Conservation (phyloP, 2,888 invertebrate species). For the Bellardia pandia region DNA sequence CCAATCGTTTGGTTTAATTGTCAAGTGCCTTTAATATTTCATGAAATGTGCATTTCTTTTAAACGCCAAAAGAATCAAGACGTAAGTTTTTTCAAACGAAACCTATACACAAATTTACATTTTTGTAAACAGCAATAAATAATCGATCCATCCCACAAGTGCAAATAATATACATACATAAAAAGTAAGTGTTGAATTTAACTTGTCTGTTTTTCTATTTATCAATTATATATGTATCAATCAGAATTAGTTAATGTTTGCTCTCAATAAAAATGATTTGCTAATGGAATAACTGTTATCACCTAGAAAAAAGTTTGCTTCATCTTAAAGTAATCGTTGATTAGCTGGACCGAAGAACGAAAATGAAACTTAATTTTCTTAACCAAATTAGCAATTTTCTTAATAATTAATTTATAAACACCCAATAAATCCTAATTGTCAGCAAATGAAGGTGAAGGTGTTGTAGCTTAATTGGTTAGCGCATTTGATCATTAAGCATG, state of each 20-base stretch:
- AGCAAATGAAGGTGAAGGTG: too few species aligned
- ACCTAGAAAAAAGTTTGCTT: too few species aligned
- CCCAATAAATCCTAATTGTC: too few species aligned
- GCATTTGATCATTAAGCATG: too few species aligned
- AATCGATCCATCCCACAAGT: slow-evolving; percentile 19
- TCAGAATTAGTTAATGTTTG: slow-evolving; percentile 42
- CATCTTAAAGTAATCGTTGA: too few species aligned
- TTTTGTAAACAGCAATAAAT: slow-evolving; percentile 42
- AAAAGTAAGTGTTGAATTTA: slow-evolving; percentile 45
- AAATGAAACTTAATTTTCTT: too few species aligned
- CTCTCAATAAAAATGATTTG: slow-evolving; percentile 35
- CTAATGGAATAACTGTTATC: not conserved
- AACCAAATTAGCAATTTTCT: too few species aligned
- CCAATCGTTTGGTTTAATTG: slow-evolving; percentile 76
- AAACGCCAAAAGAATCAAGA: slow-evolving; percentile 33
- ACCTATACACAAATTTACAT: not conserved
- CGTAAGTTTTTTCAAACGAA: slow-evolving; percentile 5
- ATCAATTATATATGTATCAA: not conserved
- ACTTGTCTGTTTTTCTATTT: not conserved
- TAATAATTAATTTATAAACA: too few species aligned
- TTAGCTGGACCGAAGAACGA: too few species aligned
- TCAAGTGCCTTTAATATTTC: slow-evolving; percentile 34
- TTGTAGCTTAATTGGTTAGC: too few species aligned
- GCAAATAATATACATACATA: slow-evolving; percentile 37
- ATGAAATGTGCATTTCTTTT: slow-evolving; percentile 27